These are phyloP conservation scores for Limnodromus scolopaceus DNA, from an alignment of 2,797 vertebrate genomes.

Conservation along the genomic window DNA sequence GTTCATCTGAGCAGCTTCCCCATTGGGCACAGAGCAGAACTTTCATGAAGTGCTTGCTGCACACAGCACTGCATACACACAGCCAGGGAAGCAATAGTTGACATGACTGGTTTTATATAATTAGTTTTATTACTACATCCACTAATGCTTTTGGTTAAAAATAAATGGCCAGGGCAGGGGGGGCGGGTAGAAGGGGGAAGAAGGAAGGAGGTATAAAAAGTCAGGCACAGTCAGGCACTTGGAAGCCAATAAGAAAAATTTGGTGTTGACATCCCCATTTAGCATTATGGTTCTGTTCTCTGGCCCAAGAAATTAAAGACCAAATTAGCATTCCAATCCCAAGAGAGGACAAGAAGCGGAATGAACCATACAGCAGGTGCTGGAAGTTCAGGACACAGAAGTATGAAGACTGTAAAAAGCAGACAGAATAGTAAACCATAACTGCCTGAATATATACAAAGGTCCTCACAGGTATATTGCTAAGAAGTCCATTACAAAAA, in stretches of 20 bases:
- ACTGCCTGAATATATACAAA: neutral
- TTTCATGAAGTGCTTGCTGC: neutral
- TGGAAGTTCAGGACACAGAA: neutral
- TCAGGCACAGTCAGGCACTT: neutral
- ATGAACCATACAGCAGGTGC: neutral
- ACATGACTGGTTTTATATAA: neutral
- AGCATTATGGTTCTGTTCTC: neutral
- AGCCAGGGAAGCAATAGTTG: neutral
- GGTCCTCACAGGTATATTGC: neutral
- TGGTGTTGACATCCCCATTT: neutral
- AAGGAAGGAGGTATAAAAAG: neutral
- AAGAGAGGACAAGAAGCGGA: neutral
- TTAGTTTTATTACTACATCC: neutral
- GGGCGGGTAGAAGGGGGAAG: neutral
- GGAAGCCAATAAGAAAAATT: neutral
- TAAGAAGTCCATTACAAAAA: neutral
- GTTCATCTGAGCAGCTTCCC: neutral
- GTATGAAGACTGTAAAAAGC: neutral
- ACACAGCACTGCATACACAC: neutral
- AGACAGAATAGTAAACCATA: neutral
- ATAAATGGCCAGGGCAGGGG: rapidly evolving
- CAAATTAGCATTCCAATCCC: neutral
- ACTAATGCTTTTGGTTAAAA: neutral
- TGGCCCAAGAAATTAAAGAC: neutral
- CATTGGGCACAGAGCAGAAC: neutral